Evolutionary conservation across 2,113 vertebrate genomes (phyloP), one percentile per base, ranked within the genome.

Genomic region (Lagopus leucura): DNA sequence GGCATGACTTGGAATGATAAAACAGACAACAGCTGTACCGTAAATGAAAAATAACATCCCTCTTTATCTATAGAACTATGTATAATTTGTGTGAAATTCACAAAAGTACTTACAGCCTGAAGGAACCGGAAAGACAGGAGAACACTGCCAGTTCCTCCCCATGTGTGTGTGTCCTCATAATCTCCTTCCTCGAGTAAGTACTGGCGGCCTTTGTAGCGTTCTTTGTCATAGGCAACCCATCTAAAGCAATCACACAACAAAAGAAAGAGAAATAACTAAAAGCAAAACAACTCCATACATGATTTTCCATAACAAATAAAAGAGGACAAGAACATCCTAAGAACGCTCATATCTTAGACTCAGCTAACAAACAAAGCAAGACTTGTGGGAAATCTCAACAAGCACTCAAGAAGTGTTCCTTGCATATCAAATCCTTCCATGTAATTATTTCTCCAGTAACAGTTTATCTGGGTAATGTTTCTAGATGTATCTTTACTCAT

Each of bases 111-210:
- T 86, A 99, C 98, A 91, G 98, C 98, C 93, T 98, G 98, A 70
- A 99, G 96, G 92, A 98, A 98, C 47, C 98, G 97, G 89, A 98
- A 97, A 48, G 98, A 99, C 78, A 98, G 96, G 34, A 98, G 92
- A 43, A 88, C 71, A 20, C 82, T 92, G 57, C 58, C 95, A 60
- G 95, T 6, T 47, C 96, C 97, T 34, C 97, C 93, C 94, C 97
- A 98, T 1, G 81, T 94, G 19, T 20, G 79, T 60, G 96, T 98
- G 71, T 98, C 97, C 82, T 97, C 92, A 88, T 98, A 98, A 83
- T 98, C 97, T 42, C 98, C 98, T 91, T 99, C 98, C 92, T 99
- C 98, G 71, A 99, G 95, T 72, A 99, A 91, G 95, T 98, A 98
- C 69, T 99, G 98, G 34, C 21, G 96, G 40, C 98, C 98, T 97